Percentiles rank a stretch among this genome's conserved stretches.
Conservation (phyloP, 2,113 vertebrate genomes). For the Clarias macrocephalus region DNA sequence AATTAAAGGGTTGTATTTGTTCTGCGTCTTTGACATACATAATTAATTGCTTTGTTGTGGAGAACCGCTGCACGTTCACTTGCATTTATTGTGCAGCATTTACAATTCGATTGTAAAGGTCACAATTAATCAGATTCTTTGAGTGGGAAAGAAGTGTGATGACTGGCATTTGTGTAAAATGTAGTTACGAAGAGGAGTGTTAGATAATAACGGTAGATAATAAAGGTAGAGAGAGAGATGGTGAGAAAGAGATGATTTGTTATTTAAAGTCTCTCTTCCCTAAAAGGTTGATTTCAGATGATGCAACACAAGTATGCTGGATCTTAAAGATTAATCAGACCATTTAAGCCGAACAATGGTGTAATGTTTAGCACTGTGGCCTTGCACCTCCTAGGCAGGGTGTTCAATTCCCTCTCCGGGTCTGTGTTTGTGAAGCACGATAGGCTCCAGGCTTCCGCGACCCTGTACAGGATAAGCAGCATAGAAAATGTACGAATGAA, state of each 20-base stretch:
- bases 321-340: neutral
- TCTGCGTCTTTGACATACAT: neutral
- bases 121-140: conserved; percentile 4
- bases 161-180: neutral
- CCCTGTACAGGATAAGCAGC: too few species aligned
- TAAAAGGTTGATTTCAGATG: neutral
- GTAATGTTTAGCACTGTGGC: too few species aligned
- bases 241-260: too few species aligned
- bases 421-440: too few species aligned
- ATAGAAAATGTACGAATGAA: too few species aligned
- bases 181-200: neutral
- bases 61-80: neutral
- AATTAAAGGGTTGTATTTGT: neutral
- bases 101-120: conserved; percentile 22
- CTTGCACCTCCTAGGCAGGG: too few species aligned
- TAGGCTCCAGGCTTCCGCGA: too few species aligned
- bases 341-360: too few species aligned
- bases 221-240: neutral
- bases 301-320: neutral
- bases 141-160: neutral
- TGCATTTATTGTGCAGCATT: neutral
- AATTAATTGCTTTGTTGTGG: conserved; percentile 13
- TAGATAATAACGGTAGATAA: neutral
- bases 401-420: too few species aligned
- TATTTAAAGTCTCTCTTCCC: neutral